Percentiles rank a stretch among this genome's conserved stretches.
Conservation (phyloP, 2,888 invertebrate species). For the Drosophila anomalipes region DNA sequence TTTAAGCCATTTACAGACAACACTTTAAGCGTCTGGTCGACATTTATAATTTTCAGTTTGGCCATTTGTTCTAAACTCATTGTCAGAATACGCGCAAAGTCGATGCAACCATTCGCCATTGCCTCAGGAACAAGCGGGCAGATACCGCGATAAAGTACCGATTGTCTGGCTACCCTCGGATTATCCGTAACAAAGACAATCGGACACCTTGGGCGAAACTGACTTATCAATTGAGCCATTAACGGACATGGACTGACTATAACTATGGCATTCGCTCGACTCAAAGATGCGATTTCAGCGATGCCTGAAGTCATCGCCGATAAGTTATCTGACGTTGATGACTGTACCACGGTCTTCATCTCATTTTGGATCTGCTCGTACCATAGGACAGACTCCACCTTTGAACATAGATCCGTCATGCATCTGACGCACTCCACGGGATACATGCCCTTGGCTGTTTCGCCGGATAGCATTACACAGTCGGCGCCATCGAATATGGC, state of each 20-base stretch:
- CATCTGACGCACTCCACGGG: slow-evolving; percentile 94
- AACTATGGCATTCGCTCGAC: slow-evolving; percentile 94
- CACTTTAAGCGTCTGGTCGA: slow-evolving; percentile 26
- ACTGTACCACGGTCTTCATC: slow-evolving; percentile 85
- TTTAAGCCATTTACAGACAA: slow-evolving; percentile 58
- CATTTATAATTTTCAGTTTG: slow-evolving; percentile 46
- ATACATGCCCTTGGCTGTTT: slow-evolving; percentile 98
- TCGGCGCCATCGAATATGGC: slow-evolving; percentile 98
- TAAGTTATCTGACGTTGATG: slow-evolving; percentile 91
- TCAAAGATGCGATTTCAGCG: slow-evolving; percentile 95
- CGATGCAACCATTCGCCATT: slow-evolving; percentile 35
- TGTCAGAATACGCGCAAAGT: slow-evolving; percentile 42
- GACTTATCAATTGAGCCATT: slow-evolving; percentile 93
- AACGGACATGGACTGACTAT: slow-evolving; percentile 87
- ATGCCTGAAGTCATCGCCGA: slow-evolving; percentile 96
- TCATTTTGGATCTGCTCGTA: slow-evolving; percentile 95
- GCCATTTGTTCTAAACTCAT: slow-evolving; percentile 39
- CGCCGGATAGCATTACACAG: slow-evolving; percentile 99
- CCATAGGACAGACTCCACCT: slow-evolving; percentile 98
- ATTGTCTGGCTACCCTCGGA: slow-evolving; percentile 93
- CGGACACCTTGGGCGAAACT: slow-evolving; percentile 96
- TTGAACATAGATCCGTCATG: slow-evolving; percentile 97
- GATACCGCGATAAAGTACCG: slow-evolving; percentile 52
- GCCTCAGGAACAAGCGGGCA: slow-evolving; percentile 51
- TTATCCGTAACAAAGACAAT: slow-evolving; percentile 95